Conservation (phyloP, 2,888 invertebrate genomes). For the Seira sanloemensis region DNA sequence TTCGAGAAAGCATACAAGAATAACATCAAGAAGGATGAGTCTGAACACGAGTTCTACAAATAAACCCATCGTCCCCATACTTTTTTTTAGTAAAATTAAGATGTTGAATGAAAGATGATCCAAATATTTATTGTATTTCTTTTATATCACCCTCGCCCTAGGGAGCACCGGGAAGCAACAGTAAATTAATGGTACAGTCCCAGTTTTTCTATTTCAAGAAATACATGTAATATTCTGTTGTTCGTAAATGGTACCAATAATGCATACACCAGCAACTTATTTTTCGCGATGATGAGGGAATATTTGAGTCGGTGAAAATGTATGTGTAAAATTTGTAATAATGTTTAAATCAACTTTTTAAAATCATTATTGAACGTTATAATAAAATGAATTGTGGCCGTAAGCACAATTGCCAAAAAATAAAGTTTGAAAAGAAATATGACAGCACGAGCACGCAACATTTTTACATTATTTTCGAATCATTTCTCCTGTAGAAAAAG, state of each 20-base stretch:
- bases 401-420: not conserved
- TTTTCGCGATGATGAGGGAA: not conserved
- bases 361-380: not conserved
- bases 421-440: no score
- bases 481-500: not conserved
- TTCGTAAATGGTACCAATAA: no score
- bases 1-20: conserved; percentile 99
- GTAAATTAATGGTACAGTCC: no score
- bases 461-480: not conserved
- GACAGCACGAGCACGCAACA: no score
- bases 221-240: no score
- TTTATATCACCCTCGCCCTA: not conserved
- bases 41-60: conserved; percentile 99
- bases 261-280: not conserved
- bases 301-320: not conserved
- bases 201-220: no score
- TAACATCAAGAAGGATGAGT: conserved; percentile 99
- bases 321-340: not conserved
- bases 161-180: not conserved
- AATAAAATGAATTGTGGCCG: not conserved
- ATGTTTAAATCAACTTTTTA: not conserved
- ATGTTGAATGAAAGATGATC: not conserved
- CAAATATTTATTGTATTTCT: not conserved
- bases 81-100: not conserved
- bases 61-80: conserved; percentile 78